A percentile compares a stretch with the other conserved stretches of the same genome.
Conservation (phyloP, 2,888 invertebrate species). For the Argyra leucocephala region DNA sequence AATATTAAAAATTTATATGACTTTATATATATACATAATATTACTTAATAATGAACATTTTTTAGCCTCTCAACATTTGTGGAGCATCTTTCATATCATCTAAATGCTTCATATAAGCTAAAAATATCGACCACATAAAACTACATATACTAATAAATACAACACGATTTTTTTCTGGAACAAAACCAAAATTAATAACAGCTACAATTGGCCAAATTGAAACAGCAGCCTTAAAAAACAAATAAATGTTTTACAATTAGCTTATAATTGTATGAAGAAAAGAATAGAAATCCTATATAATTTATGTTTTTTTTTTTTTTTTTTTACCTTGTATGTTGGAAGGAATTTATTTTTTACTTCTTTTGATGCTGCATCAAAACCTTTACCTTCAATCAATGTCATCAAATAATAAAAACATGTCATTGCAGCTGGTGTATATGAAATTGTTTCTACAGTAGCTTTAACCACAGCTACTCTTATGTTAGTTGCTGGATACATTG, state of each 20-base stretch:
- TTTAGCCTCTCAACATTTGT: no score
- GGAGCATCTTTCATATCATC: constrained; percentile 39
- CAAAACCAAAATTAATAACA: constrained; percentile 60
- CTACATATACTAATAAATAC: constrained; percentile 63
- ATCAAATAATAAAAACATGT: constrained; percentile 68
- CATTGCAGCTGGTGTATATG: constrained; percentile 68
- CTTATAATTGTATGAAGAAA: no score
- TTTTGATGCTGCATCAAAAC: constrained; percentile 47
- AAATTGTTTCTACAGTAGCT: constrained; percentile 63
- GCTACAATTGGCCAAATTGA: constrained; percentile 64
- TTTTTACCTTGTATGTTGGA: constrained; percentile 56
- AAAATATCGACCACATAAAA: constrained; percentile 65
- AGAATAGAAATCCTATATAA: background rate
- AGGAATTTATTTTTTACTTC: constrained; percentile 65
- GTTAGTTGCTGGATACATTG: constrained; percentile 64
- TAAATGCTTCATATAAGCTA: constrained; percentile 67
- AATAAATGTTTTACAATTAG: background rate
- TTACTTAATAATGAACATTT: no score
- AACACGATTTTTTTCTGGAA: constrained; percentile 63
- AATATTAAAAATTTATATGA: no score
- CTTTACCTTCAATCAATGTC: constrained; percentile 60
- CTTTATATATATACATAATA: no score
- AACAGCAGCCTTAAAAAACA: constrained; percentile 50
- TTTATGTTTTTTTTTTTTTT: no score
- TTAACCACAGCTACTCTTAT: constrained; percentile 63